Conservation (phyloP, 2,888 invertebrate species). For the Geophilus truncorum region DNA sequence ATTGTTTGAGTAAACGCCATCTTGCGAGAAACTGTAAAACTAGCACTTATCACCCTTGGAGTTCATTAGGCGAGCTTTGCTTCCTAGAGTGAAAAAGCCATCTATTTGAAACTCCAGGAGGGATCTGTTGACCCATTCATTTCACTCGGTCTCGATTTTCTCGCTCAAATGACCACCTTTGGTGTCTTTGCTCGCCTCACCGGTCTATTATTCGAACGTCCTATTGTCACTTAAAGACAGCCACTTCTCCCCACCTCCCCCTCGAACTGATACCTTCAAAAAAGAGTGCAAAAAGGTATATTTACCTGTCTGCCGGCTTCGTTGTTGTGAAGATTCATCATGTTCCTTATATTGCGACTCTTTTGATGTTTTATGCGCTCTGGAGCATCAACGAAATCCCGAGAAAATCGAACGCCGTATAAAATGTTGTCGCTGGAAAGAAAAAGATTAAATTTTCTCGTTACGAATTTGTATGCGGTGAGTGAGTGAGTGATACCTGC, state of each 20-base stretch:
- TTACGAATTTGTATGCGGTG: too few species aligned
- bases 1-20: background rate
- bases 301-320: conserved; percentile 55
- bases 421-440: conserved; percentile 54
- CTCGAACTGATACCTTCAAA: too few species aligned
- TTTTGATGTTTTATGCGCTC: conserved; percentile 50
- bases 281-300: conserved; percentile 3
- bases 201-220: background rate
- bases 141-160: background rate
- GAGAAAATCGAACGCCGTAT: conserved; percentile 55
- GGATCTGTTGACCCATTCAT: background rate
- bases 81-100: background rate
- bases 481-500: conserved; percentile 51
- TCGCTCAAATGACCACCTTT: background rate
- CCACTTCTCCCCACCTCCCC: too few species aligned
- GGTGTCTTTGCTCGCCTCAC: background rate
- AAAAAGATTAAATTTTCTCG: background rate
- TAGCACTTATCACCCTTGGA: background rate
- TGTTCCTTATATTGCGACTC: conserved; percentile 51
- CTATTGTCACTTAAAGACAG: too few species aligned
- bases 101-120: background rate
- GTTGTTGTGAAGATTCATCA: conserved; percentile 58
- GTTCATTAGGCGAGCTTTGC: background rate
- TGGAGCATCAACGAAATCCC: conserved; percentile 56
- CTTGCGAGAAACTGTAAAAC: background rate